phyloP scores from a whole-genome alignment of 2,888 invertebrate species.

The Lithosia quadra region DNA sequence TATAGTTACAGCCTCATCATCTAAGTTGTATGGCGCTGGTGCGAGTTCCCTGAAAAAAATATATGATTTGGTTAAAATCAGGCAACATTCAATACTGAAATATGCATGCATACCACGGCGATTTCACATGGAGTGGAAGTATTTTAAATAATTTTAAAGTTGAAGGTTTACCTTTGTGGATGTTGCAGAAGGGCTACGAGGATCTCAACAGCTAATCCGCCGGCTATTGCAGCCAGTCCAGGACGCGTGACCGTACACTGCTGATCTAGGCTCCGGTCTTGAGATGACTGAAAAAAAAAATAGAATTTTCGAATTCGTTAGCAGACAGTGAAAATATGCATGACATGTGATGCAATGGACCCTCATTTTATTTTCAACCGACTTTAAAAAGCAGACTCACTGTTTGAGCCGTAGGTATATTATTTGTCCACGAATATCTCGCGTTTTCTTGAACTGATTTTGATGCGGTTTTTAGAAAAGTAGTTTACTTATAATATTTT shows the following conservation, averaged over 20 bases:
- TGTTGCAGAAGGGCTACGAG: conserved; percentile 95
- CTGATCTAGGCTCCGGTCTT: conserved; percentile 97
- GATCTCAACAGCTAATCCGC: conserved; percentile 96
- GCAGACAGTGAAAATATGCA: neutral
- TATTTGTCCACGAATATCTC: too few species aligned
- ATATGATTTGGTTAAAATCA: neutral
- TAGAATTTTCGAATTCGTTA: neutral
- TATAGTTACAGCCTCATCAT: conserved; percentile 63
- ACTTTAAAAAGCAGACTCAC: too few species aligned
- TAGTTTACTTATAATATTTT: too few species aligned
- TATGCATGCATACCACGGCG: too few species aligned
- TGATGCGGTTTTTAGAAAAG: too few species aligned
- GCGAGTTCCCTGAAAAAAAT: conserved; percentile 85
- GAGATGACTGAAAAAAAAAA: conserved; percentile 89
- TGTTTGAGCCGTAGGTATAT: too few species aligned
- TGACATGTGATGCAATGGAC: too few species aligned
- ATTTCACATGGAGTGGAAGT: neutral
- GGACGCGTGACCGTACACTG: conserved; percentile 99
- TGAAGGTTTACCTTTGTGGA: conserved; percentile 87
- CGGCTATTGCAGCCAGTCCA: conserved; percentile 96
- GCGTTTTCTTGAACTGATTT: too few species aligned
- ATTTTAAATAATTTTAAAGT: too few species aligned
- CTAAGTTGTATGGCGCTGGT: conserved; percentile 88
- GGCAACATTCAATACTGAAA: too few species aligned
- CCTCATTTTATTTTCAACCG: too few species aligned